These are phyloP conservation scores for Urosaurus nigricauda DNA, from an alignment of 2,797 vertebrate species.

Conservation along the genomic window DNA sequence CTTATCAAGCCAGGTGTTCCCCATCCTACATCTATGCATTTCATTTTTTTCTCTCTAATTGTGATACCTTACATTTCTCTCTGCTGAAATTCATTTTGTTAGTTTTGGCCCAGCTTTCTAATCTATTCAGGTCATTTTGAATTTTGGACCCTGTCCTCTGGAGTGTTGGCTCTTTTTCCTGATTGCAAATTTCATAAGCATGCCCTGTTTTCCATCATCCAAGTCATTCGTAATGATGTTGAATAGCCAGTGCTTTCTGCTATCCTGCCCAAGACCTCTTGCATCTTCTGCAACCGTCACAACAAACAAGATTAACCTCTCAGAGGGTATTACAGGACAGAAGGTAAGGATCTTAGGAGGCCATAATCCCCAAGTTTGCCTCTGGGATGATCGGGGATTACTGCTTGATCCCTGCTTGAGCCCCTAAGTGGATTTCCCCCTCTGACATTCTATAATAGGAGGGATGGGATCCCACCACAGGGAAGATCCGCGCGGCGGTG, in stretches of 20 bases:
- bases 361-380: constrained; percentile 75
- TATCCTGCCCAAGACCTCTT: not conserved
- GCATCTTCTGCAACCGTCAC: constrained; percentile 55
- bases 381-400: constrained; percentile 67
- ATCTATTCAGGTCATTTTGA: too few relatives aligned
- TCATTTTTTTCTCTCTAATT: too few relatives aligned
- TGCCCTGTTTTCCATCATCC: too few relatives aligned
- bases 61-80: too few relatives aligned
- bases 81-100: too few relatives aligned
- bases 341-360: constrained; percentile 40
- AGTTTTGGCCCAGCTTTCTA: too few relatives aligned
- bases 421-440: constrained; percentile 68
- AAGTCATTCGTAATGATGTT: too few relatives aligned
- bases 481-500: not conserved
- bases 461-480: constrained; percentile 8
- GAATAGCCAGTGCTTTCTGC: not conserved
- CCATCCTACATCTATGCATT: too few relatives aligned
- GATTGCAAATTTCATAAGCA: too few relatives aligned
- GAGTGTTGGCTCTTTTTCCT: too few relatives aligned
- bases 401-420: constrained; percentile 57
- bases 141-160: too few relatives aligned
- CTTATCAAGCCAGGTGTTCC: too few relatives aligned
- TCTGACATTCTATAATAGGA: constrained; percentile 62
- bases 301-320: constrained; percentile 41
- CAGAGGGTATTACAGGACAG: constrained; percentile 32